Evolutionary conservation across 1,140 invertebrate species (phyloP), one percentile per base, ranked within the genome.

Genomic region (Pissodes strobi): DNA sequence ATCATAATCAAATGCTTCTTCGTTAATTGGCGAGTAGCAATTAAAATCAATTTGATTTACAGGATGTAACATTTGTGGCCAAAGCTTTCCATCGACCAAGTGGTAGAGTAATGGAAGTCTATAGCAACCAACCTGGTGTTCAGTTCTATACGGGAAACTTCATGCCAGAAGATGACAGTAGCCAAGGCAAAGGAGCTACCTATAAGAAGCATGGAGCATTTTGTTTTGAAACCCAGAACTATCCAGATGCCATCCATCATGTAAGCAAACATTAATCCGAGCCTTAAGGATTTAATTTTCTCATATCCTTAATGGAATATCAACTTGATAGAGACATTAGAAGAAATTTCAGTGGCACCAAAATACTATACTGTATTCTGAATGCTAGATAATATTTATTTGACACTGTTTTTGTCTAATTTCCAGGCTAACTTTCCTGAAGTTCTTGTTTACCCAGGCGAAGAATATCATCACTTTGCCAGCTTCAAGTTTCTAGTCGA

Each of bases 201-300:
- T 97, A 96, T 74, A 82, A 83, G 10, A 87, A 87, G 66, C 92
- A 95, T 68, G 89, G 87, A 0, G 91, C 88, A 0, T 89, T 97
- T 65, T 95, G 92, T 74, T 80, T 97, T 27, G 94, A 97, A 79
- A 93, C 95, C 0, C 94, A 97, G 79, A 92, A 91, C 72, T 97
- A 89, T 82, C 95, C 95, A 0, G 90, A 98, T 80, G 90, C 94
- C 9, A 79, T 95, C 1, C 93, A 97, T 81, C 85, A 94, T 77
- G 71, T 73, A 62, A 64, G 69, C 58, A 49, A n/a, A 30, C 27
- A 30, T 30, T 6, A 30, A 6, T 30, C 27, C 27, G 5, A 30
- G 4, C 12, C 27, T 6, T 30, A 30, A 6, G 27, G 12, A 38
- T 38, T 38, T 5, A 38, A 3, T 5, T 5, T 38, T 12, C 3